A percentile compares a stretch with the other conserved stretches of the same genome.
Conservation (phyloP, 2,888 invertebrate genomes). For the Notodonta ziczac region DNA sequence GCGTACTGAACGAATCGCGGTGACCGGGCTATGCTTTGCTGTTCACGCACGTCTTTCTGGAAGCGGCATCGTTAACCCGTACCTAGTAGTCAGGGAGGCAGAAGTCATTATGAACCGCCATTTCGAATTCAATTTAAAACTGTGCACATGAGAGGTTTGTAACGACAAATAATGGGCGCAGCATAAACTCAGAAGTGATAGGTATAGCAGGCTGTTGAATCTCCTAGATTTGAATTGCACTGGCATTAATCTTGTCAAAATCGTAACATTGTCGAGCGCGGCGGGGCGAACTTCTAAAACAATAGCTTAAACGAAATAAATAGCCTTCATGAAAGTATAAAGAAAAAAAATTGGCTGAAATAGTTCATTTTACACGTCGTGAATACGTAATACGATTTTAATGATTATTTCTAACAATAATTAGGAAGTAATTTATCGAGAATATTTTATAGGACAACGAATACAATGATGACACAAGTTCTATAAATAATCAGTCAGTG, state of each 20-base stretch:
- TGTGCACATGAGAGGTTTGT: too few relatives aligned
- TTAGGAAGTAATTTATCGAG: slow-evolving; percentile 4
- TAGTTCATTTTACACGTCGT: not conserved
- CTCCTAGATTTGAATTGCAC: too few relatives aligned
- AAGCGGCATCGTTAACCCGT: slow-evolving; percentile 40
- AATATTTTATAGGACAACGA: slow-evolving; percentile 25
- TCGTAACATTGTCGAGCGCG: too few relatives aligned
- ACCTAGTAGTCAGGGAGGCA: slow-evolving; percentile 24
- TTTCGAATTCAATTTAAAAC: not conserved
- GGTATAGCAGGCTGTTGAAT: too few relatives aligned
- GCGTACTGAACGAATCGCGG: slow-evolving; percentile 37
- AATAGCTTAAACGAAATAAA: too few relatives aligned
- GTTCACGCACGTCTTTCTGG: slow-evolving; percentile 39
- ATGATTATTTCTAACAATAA: slow-evolving; percentile 17
- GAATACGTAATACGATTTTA: not conserved
- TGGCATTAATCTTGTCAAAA: not conserved
- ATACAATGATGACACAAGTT: slow-evolving; percentile 44
- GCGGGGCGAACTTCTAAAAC: too few relatives aligned
- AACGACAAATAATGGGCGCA: too few relatives aligned
- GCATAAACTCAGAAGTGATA: too few relatives aligned
- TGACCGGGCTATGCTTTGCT: slow-evolving; percentile 47
- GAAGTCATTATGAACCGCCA: not conserved
- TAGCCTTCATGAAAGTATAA: too few relatives aligned
- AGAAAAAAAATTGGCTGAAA: not conserved
- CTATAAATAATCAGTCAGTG: slow-evolving; percentile 36